These are phyloP conservation scores for Motacilla alba DNA, from an alignment of 2,113 vertebrate genomes.

Conservation along the genomic window DNA sequence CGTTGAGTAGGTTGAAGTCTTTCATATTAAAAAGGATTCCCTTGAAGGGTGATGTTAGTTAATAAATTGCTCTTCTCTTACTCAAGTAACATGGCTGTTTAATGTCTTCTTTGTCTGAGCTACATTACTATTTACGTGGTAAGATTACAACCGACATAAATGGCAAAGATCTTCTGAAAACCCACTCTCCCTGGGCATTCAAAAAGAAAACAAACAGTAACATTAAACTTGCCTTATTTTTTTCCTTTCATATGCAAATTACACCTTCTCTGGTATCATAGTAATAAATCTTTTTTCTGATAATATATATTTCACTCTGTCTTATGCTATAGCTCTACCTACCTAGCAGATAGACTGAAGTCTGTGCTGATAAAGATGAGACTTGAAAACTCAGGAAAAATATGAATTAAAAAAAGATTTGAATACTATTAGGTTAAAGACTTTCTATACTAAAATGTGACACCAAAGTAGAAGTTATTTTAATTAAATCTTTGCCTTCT, in stretches of 20 bases:
- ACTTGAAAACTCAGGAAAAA: not conserved
- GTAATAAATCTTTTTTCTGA: not conserved
- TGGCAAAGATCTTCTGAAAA: not conserved
- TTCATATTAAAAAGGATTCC: not conserved
- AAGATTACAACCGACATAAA: not conserved
- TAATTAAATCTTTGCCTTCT: not conserved
- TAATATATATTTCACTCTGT: not conserved
- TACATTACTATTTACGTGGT: not conserved
- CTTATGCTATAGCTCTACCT: not conserved
- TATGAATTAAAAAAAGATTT: not conserved
- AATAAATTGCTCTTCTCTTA: not conserved
- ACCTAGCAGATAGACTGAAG: not conserved
- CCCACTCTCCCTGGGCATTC: not conserved
- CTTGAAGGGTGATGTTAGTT: not conserved
- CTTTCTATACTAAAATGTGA: not conserved
- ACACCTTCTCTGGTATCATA: not conserved
- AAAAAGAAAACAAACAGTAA: not conserved
- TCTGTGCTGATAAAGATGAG: not conserved
- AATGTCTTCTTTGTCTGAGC: not conserved
- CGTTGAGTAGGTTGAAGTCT: not conserved
- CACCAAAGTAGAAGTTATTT: not conserved
- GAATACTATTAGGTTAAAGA: not conserved
- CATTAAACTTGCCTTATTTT: not conserved
- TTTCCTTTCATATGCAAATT: slow-evolving; percentile 36
- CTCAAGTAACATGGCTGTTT: not conserved